Evolutionary conservation across 2,797 vertebrate genomes (phyloP), one percentile per base, ranked within the genome.

Genomic region (Champsocephalus gunnari): DNA sequence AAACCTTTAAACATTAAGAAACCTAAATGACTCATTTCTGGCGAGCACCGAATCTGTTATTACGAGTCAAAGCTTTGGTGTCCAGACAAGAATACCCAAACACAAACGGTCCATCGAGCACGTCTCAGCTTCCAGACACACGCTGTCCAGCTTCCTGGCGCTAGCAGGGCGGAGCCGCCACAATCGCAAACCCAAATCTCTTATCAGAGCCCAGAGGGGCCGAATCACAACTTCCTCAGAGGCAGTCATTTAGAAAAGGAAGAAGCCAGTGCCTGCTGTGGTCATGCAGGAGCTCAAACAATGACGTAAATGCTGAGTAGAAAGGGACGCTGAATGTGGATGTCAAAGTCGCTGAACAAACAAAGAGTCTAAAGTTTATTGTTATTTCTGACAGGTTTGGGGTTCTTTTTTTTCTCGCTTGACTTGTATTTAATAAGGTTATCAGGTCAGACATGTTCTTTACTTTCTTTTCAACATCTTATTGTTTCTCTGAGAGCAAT

Each of bases 211-310:
- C 86, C 81, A 49, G 69, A 80, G 81, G 84, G 83, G 48, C 79
- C 79, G 4, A 79, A 84, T 80, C 80, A 82, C 79, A 53, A 88
- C 91, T 88, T 92, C 89, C 89, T 90, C 77, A 12, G 75, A 66
- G 62, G 75, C 86, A 41, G 75, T 59, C 64, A 41, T 80, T 66
- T 75, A 55, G 73, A 83, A 86, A 56, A 55, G 86, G 76, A 88
- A 88, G 81, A 73, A 82, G 73, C 57, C 55, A 1, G 47, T 45
- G 75, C 53, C 61, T 51, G 41, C 51, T 50, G 65, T 3, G 69
- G 55, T 68, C 58, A 13, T 1, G 43, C 73, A n/a, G 77, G 48
- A 82, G 72, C 59, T 1, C 41, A 1, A 81, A 89, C 81, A 86
- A 9, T 73, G 68, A 82, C 71, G 53, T 82, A 81, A 85, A 61